Percentiles rank a stretch among this genome's conserved stretches.
phyloP scores from a whole-genome alignment of 2,113 vertebrate species.

The Actenoides lindsayi region DNA sequence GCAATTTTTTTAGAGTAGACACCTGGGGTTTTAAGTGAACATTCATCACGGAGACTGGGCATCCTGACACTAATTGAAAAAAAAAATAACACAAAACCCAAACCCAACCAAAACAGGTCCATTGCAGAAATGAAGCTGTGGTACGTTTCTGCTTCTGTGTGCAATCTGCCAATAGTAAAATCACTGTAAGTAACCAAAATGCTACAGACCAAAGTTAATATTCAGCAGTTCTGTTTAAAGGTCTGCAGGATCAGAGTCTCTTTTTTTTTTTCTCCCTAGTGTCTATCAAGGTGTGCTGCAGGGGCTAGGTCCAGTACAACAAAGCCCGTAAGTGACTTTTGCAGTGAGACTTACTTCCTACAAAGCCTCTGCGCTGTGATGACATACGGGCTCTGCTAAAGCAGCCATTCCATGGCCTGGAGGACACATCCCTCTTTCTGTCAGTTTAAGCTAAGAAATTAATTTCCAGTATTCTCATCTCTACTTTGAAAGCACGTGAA shows the following conservation, averaged over 20 bases:
- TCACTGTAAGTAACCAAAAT: not conserved
- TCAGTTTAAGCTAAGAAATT: not conserved
- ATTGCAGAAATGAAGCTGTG: not conserved
- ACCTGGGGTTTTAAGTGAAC: conserved; percentile 19
- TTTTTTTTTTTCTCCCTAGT: not conserved
- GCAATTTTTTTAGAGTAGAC: not conserved
- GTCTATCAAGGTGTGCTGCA: not conserved
- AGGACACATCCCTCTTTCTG: not conserved
- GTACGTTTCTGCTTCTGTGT: not conserved
- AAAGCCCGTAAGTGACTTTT: not conserved
- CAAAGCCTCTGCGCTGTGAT: not conserved
- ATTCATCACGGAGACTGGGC: not conserved
- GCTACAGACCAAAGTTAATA: not conserved
- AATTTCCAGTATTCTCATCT: not conserved
- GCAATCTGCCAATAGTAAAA: not conserved
- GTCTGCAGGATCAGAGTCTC: not conserved
- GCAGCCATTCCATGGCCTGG: not conserved
- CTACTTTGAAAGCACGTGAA: not conserved
- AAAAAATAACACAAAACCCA: not conserved
- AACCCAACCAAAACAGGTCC: not conserved
- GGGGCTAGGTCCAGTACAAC: not conserved
- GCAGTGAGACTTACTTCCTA: not conserved
- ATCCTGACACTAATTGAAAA: not conserved
- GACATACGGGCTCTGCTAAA: not conserved
- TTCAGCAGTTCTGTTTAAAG: not conserved